phyloP scores from a whole-genome alignment of 2,888 invertebrate species.

The Campoplex capitator region DNA sequence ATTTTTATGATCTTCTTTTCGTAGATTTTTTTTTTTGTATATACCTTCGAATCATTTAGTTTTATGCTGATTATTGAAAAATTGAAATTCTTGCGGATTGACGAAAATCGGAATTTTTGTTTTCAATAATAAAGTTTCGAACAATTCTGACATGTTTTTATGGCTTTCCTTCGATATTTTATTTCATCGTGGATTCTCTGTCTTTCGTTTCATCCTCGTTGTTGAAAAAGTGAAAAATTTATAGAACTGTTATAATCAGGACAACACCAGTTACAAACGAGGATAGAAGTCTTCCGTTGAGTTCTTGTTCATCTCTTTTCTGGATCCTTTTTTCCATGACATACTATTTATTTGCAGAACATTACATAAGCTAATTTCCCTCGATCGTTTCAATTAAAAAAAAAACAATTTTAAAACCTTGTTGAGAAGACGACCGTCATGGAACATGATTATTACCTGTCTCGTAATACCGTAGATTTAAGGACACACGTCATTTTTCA shows the following conservation, averaged over 20 bases:
- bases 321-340: background rate
- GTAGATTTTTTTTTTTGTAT: background rate
- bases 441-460: background rate
- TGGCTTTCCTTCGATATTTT: too few relatives aligned
- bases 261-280: background rate
- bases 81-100: background rate
- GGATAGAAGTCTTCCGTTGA: background rate
- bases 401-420: background rate
- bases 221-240: background rate
- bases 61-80: background rate
- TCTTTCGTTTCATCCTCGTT: background rate
- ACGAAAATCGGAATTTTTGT: background rate
- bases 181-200: too few relatives aligned
- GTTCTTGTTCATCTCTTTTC: background rate
- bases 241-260: background rate
- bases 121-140: background rate
- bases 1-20: background rate
- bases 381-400: too few relatives aligned
- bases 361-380: background rate
- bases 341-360: background rate
- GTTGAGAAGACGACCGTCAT: background rate
- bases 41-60: background rate
- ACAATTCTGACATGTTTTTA: background rate
- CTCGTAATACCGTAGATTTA: background rate
- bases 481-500: background rate